Conservation (phyloP, 2,113 vertebrate genomes). For the Suricata suricatta region DNA sequence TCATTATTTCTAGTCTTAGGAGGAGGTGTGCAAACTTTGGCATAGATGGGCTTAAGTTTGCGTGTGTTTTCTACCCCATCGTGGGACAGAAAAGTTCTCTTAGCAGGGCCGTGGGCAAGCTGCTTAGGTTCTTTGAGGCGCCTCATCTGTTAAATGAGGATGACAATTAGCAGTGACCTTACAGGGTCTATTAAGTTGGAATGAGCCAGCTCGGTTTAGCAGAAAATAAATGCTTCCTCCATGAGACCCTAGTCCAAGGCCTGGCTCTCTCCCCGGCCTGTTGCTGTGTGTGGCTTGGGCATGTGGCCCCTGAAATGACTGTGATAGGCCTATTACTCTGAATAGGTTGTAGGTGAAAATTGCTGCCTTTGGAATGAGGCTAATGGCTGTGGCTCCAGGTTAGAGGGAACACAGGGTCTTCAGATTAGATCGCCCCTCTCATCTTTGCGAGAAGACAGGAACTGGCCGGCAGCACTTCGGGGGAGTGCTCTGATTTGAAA, state of each 20-base stretch:
- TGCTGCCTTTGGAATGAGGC: background rate
- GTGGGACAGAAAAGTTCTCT: background rate
- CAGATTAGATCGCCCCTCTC: no score
- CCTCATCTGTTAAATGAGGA: background rate
- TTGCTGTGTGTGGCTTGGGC: background rate
- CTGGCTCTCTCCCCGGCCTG: background rate
- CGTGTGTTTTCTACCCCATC: background rate
- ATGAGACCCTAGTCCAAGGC: rapidly evolving
- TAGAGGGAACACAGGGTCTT: background rate
- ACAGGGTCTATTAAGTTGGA: background rate
- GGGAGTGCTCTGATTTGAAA: background rate
- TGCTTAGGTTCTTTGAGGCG: background rate
- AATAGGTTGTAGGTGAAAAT: background rate
- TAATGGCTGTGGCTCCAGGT: background rate
- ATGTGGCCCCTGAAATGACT: rapidly evolving
- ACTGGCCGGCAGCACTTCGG: background rate
- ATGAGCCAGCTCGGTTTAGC: background rate
- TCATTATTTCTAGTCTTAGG: background rate
- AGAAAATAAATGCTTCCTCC: background rate
- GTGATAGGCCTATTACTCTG: background rate
- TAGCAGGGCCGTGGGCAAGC: background rate
- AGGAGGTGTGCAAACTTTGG: background rate
- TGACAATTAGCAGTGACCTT: background rate
- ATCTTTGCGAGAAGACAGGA: background rate
- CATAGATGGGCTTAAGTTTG: background rate